Evolutionary conservation across 2,888 invertebrate genomes (phyloP).

Genomic region (Agriopis leucophaearia): DNA sequence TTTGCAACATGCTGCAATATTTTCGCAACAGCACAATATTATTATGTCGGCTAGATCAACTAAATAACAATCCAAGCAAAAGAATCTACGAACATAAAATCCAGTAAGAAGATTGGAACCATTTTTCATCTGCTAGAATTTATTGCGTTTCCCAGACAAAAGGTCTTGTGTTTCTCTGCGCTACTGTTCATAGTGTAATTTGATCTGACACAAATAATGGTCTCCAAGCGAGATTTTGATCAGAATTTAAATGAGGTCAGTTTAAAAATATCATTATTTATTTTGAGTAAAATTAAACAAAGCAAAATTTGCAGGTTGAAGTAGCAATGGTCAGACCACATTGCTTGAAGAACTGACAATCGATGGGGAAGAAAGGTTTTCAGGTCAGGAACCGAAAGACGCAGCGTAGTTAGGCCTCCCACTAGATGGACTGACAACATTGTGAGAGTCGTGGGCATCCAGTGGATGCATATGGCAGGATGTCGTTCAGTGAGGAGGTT

Average conservation of each 20-base stretch:
- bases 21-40: not conserved
- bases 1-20: not conserved
- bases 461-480: no score
- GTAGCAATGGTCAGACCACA: no score
- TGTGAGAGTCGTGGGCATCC: no score
- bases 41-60: constrained; percentile 9
- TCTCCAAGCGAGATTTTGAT: constrained; percentile 11
- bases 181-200: constrained; percentile 28
- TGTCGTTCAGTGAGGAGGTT: no score
- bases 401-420: no score
- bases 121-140: constrained; percentile 34
- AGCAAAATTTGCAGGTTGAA: no score
- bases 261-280: constrained; percentile 14
- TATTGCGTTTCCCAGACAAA: constrained; percentile 28
- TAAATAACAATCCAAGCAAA: constrained; percentile 13
- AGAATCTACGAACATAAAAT: constrained; percentile 17
- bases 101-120: constrained; percentile 25
- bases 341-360: no score
- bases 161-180: constrained; percentile 23
- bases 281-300: no score
- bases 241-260: constrained; percentile 13
- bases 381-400: no score
- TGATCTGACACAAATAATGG: constrained; percentile 33
- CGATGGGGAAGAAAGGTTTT: no score
- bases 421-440: no score